Percentiles rank a stretch among this genome's conserved stretches.
phyloP scores from a whole-genome alignment of 2,888 invertebrate species.

The Hartigia nigra region DNA sequence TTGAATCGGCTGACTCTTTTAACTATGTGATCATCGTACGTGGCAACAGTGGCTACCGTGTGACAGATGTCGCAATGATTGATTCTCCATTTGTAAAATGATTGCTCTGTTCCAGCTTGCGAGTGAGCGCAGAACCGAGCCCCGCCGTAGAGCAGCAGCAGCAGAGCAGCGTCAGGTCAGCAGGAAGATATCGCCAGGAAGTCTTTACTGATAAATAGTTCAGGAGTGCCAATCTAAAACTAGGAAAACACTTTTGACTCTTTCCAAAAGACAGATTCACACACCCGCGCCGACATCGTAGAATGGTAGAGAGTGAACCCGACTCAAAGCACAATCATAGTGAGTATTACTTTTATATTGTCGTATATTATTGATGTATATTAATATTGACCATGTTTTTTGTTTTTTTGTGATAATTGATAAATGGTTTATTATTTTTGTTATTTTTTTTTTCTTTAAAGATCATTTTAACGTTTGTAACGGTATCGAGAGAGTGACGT shows the following conservation, averaged over 20 bases:
- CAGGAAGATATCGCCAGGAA: slow-evolving; percentile 56
- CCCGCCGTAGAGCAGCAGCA: slow-evolving; percentile 63
- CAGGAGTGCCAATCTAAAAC: slow-evolving; percentile 32
- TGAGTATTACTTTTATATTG: no score
- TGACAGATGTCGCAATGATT: not conserved
- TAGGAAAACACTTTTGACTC: slow-evolving; percentile 44
- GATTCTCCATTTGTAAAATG: not conserved
- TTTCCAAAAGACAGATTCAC: slow-evolving; percentile 55
- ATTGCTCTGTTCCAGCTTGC: slow-evolving; percentile 51
- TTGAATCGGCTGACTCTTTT: not conserved
- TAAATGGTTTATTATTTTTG: fast-evolving
- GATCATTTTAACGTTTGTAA: fast-evolving
- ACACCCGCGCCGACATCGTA: slow-evolving; percentile 69
- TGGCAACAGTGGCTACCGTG: not conserved
- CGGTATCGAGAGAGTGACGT: no score
- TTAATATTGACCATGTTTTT: fast-evolving
- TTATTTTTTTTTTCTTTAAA: no score
- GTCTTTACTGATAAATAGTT: slow-evolving; percentile 23
- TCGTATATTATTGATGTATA: not conserved
- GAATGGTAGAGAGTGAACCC: slow-evolving; percentile 93
- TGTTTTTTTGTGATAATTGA: not conserved
- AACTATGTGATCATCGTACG: not conserved
- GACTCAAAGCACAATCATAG: slow-evolving; percentile 82
- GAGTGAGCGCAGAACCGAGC: slow-evolving; percentile 63
- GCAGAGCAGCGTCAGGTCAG: slow-evolving; percentile 62